Evolutionary conservation across 2,888 invertebrate genomes (phyloP), one percentile per base, ranked within the genome.

Genomic region (Drosophila anomalata): DNA sequence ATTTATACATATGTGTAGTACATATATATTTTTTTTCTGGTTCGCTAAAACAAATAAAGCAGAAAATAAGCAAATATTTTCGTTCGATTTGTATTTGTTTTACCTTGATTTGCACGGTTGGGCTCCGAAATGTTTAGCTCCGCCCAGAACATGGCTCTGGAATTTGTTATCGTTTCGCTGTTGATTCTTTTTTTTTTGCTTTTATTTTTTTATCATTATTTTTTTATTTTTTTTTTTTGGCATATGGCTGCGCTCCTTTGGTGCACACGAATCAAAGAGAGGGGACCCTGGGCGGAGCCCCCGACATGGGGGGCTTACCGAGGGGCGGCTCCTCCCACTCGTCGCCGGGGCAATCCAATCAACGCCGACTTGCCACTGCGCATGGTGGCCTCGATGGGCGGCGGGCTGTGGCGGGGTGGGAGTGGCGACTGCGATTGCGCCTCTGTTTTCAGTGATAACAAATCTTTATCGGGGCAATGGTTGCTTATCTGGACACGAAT

Each of bases 391-490:
- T 41, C 26, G 31, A 39, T 53, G 26, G 24, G 22, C 9, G 41
- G 31, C 12, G 51, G 51, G 26, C 1, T 11, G 78, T 29, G 77
- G 62, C 55, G 41, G 14, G 22, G 24, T 17, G 50, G 60, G 39
- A 41, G 33, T 14, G 31, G 46, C 26, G 39, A 56, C 52, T 85
- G 82, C 79, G 88, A 73, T 81, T 84, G 79, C 75, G 77, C 75
- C 83, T 87, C 76, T 89, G 84, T 89, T 89, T 90, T 90, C 89
- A 90, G 80, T 89, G 90, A 90, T 90, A 90, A 90, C 89, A 90
- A 90, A 89, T 86, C 90, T 89, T 89, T 89, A 88, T 85, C 80
- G 79, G 14, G 70, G 75, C 78, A 73, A 84, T 79, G 85, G 82
- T 79, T 71, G 78, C 85, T 82, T 89, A 86, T 88, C 83, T 78